Conservation (phyloP, 2,888 invertebrate genomes). For the Conomelus anceps region DNA sequence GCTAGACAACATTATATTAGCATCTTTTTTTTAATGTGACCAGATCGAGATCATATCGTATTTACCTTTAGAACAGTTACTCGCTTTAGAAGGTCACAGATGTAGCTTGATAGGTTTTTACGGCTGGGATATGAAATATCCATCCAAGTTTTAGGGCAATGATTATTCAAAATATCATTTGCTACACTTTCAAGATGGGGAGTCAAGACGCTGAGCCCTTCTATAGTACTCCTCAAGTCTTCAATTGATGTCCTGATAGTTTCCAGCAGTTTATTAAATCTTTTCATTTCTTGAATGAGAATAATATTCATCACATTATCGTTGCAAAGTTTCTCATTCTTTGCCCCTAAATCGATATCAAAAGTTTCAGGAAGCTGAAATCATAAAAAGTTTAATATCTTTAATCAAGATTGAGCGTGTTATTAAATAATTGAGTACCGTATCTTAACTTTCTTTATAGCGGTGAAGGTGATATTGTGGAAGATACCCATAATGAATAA, state of each 20-base stretch:
- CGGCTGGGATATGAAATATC: slow-evolving; percentile 82
- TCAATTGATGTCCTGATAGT: slow-evolving; percentile 62
- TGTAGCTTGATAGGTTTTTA: slow-evolving; percentile 76
- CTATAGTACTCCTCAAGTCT: slow-evolving; percentile 71
- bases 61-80: slow-evolving; percentile 51
- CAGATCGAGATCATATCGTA: slow-evolving; percentile 36
- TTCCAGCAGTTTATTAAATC: slow-evolving; percentile 57
- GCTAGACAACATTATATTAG: background rate
- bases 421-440: too few relatives aligned
- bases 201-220: slow-evolving; percentile 81
- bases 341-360: slow-evolving; percentile 60
- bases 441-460: too few relatives aligned
- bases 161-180: slow-evolving; percentile 61
- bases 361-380: slow-evolving; percentile 52
- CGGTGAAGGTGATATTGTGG: too few relatives aligned
- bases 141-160: slow-evolving; percentile 74
- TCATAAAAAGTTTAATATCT: background rate
- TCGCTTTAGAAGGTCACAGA: slow-evolving; percentile 70
- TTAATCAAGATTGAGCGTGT: too few relatives aligned
- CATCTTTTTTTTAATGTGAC: background rate
- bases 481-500: too few relatives aligned
- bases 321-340: slow-evolving; percentile 66
- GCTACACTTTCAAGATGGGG: slow-evolving; percentile 69
- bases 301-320: slow-evolving; percentile 82
- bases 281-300: slow-evolving; percentile 67